Percentiles rank a stretch among this genome's conserved stretches.
phyloP scores from a whole-genome alignment of 1,140 invertebrate species.

The Pseudachorutes palmiensis region DNA sequence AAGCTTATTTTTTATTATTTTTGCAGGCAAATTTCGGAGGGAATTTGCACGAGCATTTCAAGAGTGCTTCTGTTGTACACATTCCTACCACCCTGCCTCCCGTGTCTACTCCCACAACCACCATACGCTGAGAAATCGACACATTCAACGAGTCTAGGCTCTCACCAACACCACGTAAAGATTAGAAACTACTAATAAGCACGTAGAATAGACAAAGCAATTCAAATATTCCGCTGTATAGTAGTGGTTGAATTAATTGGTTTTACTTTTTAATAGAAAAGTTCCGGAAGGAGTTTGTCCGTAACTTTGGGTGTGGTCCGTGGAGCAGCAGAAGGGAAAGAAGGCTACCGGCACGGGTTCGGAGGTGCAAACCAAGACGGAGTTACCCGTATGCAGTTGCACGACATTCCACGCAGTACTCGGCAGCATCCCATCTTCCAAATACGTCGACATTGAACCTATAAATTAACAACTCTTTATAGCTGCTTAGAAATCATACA shows the following conservation, averaged over 20 bases:
- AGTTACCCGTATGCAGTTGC: neutral
- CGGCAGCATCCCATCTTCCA: neutral
- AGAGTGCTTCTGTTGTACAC: constrained; percentile 43
- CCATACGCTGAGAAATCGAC: neutral
- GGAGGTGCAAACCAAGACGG: constrained; percentile 2
- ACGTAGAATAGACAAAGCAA: neutral
- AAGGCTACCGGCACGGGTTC: constrained; percentile 14
- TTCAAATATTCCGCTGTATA: neutral
- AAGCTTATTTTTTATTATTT: constrained; percentile 25
- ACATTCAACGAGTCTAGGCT: constrained; percentile 6
- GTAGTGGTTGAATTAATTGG: neutral
- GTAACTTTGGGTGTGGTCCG: constrained; percentile 48
- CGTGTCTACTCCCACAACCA: constrained; percentile 33
- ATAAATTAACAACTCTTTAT: no score
- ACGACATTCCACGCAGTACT: constrained; percentile 1
- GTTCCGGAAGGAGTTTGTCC: constrained; percentile 55
- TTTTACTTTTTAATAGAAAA: constrained; percentile 48
- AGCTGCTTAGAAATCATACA: no score
- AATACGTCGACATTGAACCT: constrained; percentile 8
- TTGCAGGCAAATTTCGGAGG: constrained; percentile 56
- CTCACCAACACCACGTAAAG: neutral
- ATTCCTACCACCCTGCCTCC: constrained; percentile 35
- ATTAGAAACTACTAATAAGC: neutral
- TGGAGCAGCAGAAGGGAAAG: constrained; percentile 9
- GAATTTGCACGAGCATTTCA: constrained; percentile 54